Evolutionary conservation across 2,797 vertebrate genomes (phyloP).

Genomic region (Ctenosaura bakeri): DNA sequence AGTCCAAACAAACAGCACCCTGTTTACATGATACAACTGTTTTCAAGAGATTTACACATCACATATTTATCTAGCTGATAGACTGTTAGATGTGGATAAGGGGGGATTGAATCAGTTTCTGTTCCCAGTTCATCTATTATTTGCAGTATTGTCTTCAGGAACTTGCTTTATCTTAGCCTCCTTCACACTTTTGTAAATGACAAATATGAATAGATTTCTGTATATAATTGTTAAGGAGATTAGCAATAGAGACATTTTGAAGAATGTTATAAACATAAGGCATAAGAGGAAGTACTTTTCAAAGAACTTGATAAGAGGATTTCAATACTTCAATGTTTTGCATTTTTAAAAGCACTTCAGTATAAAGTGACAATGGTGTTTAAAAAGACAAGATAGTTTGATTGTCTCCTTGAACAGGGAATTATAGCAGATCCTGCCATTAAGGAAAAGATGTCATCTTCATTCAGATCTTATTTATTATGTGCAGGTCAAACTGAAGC

Average conservation of each 20-base stretch:
- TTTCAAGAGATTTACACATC: background rate
- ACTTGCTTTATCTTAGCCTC: background rate
- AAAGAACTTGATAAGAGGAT: background rate
- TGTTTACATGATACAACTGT: too few relatives aligned
- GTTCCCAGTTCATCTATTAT: background rate
- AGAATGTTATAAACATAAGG: background rate
- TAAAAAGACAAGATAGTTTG: slow-evolving; percentile 12
- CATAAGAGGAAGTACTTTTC: background rate
- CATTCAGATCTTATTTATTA: slow-evolving; percentile 25
- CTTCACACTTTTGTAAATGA: background rate
- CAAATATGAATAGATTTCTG: background rate
- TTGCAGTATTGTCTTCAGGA: background rate
- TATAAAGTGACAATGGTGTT: background rate
- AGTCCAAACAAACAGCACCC: background rate
- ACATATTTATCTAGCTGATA: background rate
- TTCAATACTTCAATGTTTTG: background rate
- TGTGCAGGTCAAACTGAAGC: slow-evolving; percentile 27
- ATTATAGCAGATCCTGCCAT: background rate
- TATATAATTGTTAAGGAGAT: background rate
- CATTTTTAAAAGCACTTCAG: background rate
- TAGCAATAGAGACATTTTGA: background rate
- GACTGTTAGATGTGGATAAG: background rate
- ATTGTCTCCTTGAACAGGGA: background rate
- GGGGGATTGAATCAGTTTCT: background rate
- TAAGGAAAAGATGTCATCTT: background rate